Base-by-base conservation (phyloP, 2,113 vertebrate species). In the Microtus pennsylvanicus region DNA sequence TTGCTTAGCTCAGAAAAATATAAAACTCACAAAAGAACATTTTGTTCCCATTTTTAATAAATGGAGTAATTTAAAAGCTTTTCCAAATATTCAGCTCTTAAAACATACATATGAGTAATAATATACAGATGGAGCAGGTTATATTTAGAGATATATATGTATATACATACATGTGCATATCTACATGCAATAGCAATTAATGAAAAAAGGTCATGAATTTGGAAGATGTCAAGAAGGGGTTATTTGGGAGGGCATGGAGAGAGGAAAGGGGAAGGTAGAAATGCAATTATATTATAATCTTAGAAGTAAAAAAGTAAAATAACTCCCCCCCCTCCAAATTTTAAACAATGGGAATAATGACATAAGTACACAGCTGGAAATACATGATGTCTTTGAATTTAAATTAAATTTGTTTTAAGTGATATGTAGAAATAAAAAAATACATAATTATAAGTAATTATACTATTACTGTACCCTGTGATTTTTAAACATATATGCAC, bases 11-110 rank as follows among this genome's bases (percentile, higher is more conserved):
- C 42, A 86, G 47, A 74, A 19, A 92, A 92, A 69, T 67, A 67
- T 1, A 76, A 47, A 58, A 19, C 16, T 69, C 24, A n/a, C 33
- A 55, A 90, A 89, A 42, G 16, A 75, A 75, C 30, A 35, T 22
- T 89, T 83, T 74, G 81, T 85, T 17, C 69, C 89, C 38, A 85
- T 77, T 93, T 94, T 75, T 81, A 91, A 78, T 65, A 81, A 38
- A 1, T 55, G 24, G 42, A 75, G 22, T 33, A 67, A 55, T 77
- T 58, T 92, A 91, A 94, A 91, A 4, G 3, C n/a, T 75, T 88
- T 74, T 76, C 81, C 55, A 85, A 63, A 19, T 85, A 19, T 16
- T 63, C 58, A 45, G 81, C 81, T 45, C 38, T 63, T 85, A 63
- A 85, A 63, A 65, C 38, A 65, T 30, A 42, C 3, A 30, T 30